These are phyloP conservation scores for Mugil cephalus DNA, from an alignment of 2,113 vertebrate genomes.

Conservation along the genomic window DNA sequence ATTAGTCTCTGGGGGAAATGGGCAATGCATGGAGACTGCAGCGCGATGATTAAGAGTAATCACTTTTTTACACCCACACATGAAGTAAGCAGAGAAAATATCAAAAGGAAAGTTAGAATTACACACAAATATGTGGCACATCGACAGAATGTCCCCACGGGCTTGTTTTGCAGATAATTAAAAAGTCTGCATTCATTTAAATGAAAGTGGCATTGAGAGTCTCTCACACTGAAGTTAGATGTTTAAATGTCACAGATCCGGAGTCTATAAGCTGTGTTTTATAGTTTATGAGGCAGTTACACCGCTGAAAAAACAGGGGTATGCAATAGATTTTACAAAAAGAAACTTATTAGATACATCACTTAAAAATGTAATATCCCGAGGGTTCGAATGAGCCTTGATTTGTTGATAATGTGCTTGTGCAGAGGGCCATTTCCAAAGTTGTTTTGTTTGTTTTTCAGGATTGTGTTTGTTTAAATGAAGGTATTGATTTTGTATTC, in stretches of 20 bases:
- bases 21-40: conserved; percentile 33
- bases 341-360: conserved; percentile 41
- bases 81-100: conserved; percentile 25
- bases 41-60: conserved; percentile 56
- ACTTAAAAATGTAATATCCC: conserved; percentile 36
- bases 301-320: not conserved
- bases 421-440: conserved; percentile 1
- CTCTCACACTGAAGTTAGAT: not conserved
- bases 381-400: conserved; percentile 2
- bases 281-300: conserved; percentile 41
- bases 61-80: conserved; percentile 55
- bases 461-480: conserved; percentile 15
- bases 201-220: conserved; percentile 33
- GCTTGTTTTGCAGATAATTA: conserved; percentile 22
- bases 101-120: conserved; percentile 18
- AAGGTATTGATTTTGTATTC: not conserved
- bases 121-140: conserved; percentile 13
- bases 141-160: not conserved
- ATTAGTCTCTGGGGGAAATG: conserved; percentile 56
- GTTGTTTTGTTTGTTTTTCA: not conserved
- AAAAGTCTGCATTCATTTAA: not conserved
- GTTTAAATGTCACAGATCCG: conserved; percentile 44
- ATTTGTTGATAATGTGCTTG: conserved; percentile 27
- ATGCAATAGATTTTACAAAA: conserved; percentile 14
- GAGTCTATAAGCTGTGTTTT: conserved; percentile 39